These are phyloP conservation scores for Trinorchestia longiramus DNA, from an alignment of 1,140 invertebrate species.

Conservation along the genomic window DNA sequence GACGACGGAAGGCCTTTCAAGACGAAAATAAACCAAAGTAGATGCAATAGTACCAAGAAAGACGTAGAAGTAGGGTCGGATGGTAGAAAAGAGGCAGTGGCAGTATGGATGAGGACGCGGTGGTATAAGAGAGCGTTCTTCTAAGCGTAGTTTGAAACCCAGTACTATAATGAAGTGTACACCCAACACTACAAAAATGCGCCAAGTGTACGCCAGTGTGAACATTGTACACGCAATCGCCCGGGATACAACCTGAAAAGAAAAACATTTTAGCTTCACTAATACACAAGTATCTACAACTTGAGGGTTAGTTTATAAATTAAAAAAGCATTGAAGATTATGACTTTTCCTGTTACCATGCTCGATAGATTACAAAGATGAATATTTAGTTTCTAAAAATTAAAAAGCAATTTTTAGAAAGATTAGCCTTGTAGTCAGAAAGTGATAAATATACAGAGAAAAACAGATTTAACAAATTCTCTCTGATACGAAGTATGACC, in stretches of 20 bases:
- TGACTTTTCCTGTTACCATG: not conserved
- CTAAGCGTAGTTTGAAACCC: constrained; percentile 64
- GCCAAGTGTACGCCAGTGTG: constrained; percentile 65
- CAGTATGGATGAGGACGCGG: constrained; percentile 60
- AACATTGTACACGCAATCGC: constrained; percentile 66
- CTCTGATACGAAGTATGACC: too few species aligned
- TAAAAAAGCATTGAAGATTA: not conserved
- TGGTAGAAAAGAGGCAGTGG: constrained; percentile 62
- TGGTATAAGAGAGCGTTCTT: constrained; percentile 64
- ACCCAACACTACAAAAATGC: constrained; percentile 65
- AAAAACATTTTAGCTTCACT: not conserved
- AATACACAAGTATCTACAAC: not conserved
- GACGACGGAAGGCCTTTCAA: constrained; percentile 65
- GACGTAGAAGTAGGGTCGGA: constrained; percentile 66
- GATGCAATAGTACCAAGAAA: constrained; percentile 66
- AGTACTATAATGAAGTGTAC: constrained; percentile 64
- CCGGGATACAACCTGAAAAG: constrained; percentile 63
- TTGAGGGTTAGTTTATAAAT: too few species aligned
- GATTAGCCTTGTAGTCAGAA: too few species aligned
- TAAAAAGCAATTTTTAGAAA: too few species aligned
- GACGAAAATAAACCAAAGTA: constrained; percentile 65
- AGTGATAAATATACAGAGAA: too few species aligned
- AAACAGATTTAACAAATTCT: too few species aligned
- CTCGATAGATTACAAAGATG: not conserved
- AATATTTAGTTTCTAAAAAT: too few species aligned